Conservation (phyloP, 2,113 vertebrate species). For the Alaudala cheleensis region DNA sequence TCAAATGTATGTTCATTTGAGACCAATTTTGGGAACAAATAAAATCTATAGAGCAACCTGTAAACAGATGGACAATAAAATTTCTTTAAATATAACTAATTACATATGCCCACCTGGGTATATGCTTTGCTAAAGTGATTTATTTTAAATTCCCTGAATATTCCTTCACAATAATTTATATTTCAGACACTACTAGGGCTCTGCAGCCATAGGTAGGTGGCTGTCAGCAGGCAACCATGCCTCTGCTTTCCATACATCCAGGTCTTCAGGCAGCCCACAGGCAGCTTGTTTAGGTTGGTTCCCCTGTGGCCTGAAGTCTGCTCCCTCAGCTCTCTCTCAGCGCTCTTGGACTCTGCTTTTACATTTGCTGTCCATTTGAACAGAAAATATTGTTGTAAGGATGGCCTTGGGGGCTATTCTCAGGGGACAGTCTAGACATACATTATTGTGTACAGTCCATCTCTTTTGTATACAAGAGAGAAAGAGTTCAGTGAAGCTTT, state of each 20-base stretch:
- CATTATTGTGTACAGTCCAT: not conserved
- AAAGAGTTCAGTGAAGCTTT: constrained; percentile 13
- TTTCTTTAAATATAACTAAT: not conserved
- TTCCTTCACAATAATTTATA: not conserved
- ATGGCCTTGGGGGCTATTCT: constrained; percentile 24
- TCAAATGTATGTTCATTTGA: not conserved
- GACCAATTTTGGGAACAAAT: not conserved
- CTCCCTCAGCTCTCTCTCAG: not conserved
- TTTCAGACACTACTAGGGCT: not conserved
- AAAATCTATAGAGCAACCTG: not conserved
- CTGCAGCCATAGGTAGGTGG: not conserved
- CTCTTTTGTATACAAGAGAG: constrained; percentile 12
- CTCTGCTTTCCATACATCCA: not conserved
- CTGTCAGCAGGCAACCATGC: not conserved
- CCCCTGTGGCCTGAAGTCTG: not conserved
- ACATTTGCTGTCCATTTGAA: not conserved
- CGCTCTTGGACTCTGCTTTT: not conserved
- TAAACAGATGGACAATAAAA: not conserved
- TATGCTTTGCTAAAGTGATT: not conserved
- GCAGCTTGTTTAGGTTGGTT: not conserved
- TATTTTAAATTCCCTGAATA: not conserved
- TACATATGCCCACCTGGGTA: not conserved
- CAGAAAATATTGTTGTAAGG: constrained; percentile 10
- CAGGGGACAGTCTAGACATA: constrained; percentile 34
- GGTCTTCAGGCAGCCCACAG: not conserved